These are phyloP conservation scores for Paralvinella palmiformis DNA, from an alignment of 1,140 invertebrate genomes.

Conservation along the genomic window DNA sequence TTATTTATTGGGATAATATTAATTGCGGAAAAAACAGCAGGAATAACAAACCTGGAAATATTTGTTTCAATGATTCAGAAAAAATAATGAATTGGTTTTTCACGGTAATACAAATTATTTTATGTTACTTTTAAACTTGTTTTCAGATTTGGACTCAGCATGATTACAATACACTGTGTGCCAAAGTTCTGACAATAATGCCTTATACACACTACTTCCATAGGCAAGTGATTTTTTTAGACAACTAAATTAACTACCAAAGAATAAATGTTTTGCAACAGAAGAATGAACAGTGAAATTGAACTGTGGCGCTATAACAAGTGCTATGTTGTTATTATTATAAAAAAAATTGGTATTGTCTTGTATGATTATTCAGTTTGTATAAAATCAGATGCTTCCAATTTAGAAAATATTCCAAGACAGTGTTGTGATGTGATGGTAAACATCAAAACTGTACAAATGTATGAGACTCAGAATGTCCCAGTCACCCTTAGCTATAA, in stretches of 20 bases:
- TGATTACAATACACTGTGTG: constrained; percentile 64
- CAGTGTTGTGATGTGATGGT: too few relatives aligned
- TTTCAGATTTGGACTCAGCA: constrained; percentile 63
- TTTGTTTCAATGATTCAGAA: too few relatives aligned
- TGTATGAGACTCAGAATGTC: too few relatives aligned
- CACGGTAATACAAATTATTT: too few relatives aligned
- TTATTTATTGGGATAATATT: too few relatives aligned
- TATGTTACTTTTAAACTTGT: background rate
- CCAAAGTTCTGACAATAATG: constrained; percentile 58
- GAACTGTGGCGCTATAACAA: background rate
- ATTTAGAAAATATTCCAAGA: too few relatives aligned
- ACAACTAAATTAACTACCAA: background rate
- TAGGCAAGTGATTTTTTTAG: constrained; percentile 58
- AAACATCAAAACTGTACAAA: too few relatives aligned
- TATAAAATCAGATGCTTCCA: background rate
- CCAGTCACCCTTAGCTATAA: too few relatives aligned
- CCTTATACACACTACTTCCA: constrained; percentile 89
- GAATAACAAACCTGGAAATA: too few relatives aligned
- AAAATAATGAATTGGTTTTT: too few relatives aligned
- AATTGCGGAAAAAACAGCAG: too few relatives aligned
- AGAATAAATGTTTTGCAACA: background rate
- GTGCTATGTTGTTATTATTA: background rate
- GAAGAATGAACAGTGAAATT: background rate
- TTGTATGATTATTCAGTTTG: background rate
- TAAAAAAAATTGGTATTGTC: too few relatives aligned